A percentile compares a stretch with the other conserved stretches of the same genome.
These are phyloP conservation scores for Abrostola tripartita DNA, from an alignment of 2,888 invertebrate species.

Conservation along the genomic window DNA sequence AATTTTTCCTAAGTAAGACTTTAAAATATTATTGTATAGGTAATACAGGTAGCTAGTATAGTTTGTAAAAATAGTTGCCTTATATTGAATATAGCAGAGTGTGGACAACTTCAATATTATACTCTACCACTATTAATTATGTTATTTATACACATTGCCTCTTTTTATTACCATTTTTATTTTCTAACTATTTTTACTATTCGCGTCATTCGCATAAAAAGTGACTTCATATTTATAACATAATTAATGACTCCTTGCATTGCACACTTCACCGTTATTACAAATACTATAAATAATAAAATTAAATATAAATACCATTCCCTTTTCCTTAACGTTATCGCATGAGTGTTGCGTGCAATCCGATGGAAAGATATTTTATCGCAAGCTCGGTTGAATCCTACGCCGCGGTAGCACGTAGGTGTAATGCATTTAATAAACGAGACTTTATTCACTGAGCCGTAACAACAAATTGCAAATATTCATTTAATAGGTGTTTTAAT, in stretches of 20 bases:
- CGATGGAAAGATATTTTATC: constrained; percentile 33
- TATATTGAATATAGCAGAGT: no score
- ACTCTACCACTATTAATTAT: no score
- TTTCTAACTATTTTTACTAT: background rate
- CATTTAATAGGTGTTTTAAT: constrained; percentile 61
- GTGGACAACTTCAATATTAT: no score
- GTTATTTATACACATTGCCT: background rate
- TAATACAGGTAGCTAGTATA: no score
- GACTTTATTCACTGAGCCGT: constrained; percentile 27
- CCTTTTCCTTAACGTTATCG: constrained; percentile 29
- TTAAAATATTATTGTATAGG: no score
- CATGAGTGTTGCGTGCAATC: constrained; percentile 38
- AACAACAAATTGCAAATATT: constrained; percentile 58
- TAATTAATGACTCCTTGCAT: background rate
- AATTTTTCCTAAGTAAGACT: no score
- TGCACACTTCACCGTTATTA: constrained; percentile 5
- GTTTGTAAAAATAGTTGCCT: no score
- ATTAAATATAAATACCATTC: constrained; percentile 18
- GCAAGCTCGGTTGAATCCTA: constrained; percentile 18
- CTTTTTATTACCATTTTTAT: background rate
- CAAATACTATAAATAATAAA: constrained; percentile 10
- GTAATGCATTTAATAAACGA: constrained; percentile 32
- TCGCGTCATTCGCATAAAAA: background rate
- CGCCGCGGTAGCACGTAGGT: constrained; percentile 13
- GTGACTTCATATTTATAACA: background rate